Base-by-base conservation (phyloP, 2,888 invertebrate species). In the Leucania comma region DNA sequence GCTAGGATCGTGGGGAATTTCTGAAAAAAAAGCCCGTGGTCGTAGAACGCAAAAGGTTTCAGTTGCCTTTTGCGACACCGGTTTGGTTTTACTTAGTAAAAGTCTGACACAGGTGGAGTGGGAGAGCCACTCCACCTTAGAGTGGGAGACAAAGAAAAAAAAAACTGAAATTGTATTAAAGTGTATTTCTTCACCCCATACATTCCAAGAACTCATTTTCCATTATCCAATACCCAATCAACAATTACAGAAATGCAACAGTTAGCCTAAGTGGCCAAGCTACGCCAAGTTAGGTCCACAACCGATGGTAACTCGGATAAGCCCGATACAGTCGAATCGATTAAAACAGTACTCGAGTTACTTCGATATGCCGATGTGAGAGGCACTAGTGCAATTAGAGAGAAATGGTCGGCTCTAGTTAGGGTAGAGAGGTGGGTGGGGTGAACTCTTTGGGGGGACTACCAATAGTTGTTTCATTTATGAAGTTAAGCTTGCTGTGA, bases 231-330 rank as follows among this genome's bases (percentile, higher is more conserved):
- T 32, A 60, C 20, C 56, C 17, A 32, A 42, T 17, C 35, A 4
- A 24, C n/a, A 60, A 64, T 63, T 57, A 78, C 60, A 68, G 29
- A 63, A 78, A 66, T 70, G 75, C 78, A 78, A 75, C 66, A 78
- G 70, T 79, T 75, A 78, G 29, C 22, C 32, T 53, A 61, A 78
- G 69, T 74, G 64, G 59, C 22, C 53, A 26, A 32, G 50, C 56
- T 67, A 64, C 22, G 24, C 46, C 22, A 50, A 68, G 51, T 53
- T 38, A 22, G 42, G 58, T 65, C 42, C 26, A 66, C 46, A 67
- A 65, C 65, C 57, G 71, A 83, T 68, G 69, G 51, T 75, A 58
- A 73, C 81, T 83, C 59, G 71, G 62, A 73, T 80, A 80, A 75
- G 71, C 62, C 57, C 51, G 60, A 54, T 32, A 58, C 61, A 67